These are phyloP conservation scores for Antechinus flavipes DNA, from an alignment of 2,113 vertebrate species.

Conservation along the genomic window DNA sequence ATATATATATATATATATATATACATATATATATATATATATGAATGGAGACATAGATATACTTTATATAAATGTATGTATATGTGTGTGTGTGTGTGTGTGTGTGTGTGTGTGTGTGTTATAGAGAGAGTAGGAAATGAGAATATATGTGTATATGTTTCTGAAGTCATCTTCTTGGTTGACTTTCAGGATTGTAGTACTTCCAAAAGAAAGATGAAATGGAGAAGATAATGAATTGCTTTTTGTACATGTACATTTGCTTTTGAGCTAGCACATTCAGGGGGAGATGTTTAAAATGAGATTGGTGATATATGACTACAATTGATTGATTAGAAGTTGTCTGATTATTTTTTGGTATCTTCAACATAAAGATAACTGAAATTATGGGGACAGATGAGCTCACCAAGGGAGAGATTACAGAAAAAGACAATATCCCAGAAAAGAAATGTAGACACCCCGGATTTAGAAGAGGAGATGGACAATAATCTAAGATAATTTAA, in stretches of 20 bases:
- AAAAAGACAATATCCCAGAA: background rate
- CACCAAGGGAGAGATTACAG: background rate
- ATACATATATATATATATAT: background rate
- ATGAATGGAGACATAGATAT: background rate
- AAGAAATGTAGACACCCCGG: background rate
- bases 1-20: background rate
- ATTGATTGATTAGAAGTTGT: background rate
- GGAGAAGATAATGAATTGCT: background rate
- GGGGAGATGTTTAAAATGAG: background rate
- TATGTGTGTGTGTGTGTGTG: background rate
- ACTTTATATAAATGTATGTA: background rate
- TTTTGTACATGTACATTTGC: background rate
- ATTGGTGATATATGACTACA: background rate
- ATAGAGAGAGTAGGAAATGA: too few relatives aligned
- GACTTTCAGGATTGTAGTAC: background rate
- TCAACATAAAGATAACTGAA: background rate
- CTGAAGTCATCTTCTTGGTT: background rate
- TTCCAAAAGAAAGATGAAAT: background rate
- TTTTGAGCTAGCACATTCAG: background rate
- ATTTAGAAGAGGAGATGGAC: background rate
- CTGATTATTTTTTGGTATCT: background rate
- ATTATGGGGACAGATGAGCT: background rate
- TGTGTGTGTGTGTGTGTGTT: accelerated
- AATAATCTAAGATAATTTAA: background rate
- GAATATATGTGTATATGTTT: too few relatives aligned